Conservation (phyloP, 2,797 vertebrate species). For the Tauraco hartlaubi region DNA sequence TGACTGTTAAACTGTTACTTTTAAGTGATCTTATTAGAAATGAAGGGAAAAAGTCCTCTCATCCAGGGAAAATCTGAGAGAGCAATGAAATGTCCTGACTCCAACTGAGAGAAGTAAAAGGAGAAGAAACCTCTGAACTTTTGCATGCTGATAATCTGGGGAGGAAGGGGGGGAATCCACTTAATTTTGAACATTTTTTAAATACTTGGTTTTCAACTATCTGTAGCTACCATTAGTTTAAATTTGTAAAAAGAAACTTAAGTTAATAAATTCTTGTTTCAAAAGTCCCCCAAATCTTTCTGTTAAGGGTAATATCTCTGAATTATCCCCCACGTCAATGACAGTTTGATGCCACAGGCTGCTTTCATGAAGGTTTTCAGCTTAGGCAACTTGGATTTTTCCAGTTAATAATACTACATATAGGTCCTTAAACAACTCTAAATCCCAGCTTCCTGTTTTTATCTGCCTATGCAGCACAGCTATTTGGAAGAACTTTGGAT, state of each 20-base stretch:
- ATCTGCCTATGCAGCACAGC: not conserved
- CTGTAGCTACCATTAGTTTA: not conserved
- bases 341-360: not conserved
- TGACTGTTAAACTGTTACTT: not conserved
- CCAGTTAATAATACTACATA: not conserved
- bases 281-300: not conserved
- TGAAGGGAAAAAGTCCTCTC: not conserved
- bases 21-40: not conserved
- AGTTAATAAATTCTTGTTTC: not conserved
- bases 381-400: conserved; percentile 4
- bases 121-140: not conserved
- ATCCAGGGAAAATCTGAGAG: not conserved
- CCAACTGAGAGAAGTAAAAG: not conserved
- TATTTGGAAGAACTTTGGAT: not conserved
- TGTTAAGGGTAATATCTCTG: not conserved
- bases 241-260: not conserved
- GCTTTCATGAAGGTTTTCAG: not conserved
- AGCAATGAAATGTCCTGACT: not conserved
- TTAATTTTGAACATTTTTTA: not conserved
- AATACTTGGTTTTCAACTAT: not conserved
- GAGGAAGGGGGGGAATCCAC: not conserved
- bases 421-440: not conserved
- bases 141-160: not conserved
- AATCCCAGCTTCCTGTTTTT: not conserved
- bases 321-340: not conserved